Percentiles rank a stretch among this genome's conserved stretches.
phyloP scores from a whole-genome alignment of 35 echinoderm and acorn worm species.

The Acanthaster planci region DNA sequence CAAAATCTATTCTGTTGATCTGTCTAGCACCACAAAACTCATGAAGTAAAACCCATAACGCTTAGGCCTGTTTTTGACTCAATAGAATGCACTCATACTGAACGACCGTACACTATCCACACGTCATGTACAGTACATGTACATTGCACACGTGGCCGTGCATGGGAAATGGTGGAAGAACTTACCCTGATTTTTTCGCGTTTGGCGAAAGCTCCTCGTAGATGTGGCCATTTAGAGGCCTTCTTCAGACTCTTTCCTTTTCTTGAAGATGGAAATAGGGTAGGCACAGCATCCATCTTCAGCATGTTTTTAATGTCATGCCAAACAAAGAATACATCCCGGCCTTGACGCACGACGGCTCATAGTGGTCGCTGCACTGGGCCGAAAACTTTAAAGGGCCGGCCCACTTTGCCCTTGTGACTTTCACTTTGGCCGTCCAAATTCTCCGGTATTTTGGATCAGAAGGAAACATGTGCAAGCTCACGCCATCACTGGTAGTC shows the following conservation, averaged over 20 bases:
- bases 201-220: neutral
- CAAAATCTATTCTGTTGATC: too few relatives aligned
- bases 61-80: too few relatives aligned
- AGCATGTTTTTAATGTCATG: neutral
- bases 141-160: too few relatives aligned
- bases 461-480: constrained; percentile 21
- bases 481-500: neutral
- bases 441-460: constrained; percentile 25
- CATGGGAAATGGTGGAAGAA: too few relatives aligned
- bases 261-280: neutral
- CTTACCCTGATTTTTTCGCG: neutral
- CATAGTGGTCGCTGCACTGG: neutral
- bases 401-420: constrained; percentile 28
- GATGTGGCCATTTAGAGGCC: too few relatives aligned
- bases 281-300: neutral
- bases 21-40: too few relatives aligned
- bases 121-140: too few relatives aligned
- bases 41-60: too few relatives aligned
- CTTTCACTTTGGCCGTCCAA: constrained; percentile 25
- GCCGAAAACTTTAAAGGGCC: neutral
- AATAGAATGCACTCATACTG: too few relatives aligned
- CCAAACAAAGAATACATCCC: neutral
- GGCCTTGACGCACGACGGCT: neutral
- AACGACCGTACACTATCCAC: too few relatives aligned
- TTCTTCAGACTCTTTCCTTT: too few relatives aligned